Conservation (phyloP, 2,888 invertebrate genomes). For the Megamerina dolium region DNA sequence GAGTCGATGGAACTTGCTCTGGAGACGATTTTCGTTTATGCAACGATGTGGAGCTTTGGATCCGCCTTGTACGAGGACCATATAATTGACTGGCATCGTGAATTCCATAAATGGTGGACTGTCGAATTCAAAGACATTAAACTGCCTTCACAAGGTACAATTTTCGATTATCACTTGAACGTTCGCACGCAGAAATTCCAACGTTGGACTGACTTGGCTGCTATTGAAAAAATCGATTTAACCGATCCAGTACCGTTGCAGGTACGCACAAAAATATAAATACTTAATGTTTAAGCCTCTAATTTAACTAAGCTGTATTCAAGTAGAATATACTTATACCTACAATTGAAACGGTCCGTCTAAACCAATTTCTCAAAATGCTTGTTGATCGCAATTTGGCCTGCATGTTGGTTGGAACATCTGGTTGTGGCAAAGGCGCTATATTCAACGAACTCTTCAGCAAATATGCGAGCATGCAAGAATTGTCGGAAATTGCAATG, state of each 20-base stretch:
- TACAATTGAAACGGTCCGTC: slow-evolving; percentile 82
- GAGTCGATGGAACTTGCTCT: slow-evolving; percentile 58
- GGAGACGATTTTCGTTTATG: slow-evolving; percentile 88
- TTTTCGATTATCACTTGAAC: slow-evolving; percentile 89
- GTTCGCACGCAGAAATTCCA: slow-evolving; percentile 74
- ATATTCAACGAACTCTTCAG: slow-evolving; percentile 64
- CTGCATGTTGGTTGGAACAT: slow-evolving; percentile 84
- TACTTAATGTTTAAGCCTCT: too few species aligned
- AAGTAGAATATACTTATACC: slow-evolving; percentile 72
- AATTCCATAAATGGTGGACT: slow-evolving; percentile 94
- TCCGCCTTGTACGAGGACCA: slow-evolving; percentile 86
- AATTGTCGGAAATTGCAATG: slow-evolving; percentile 55
- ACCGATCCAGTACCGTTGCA: slow-evolving; percentile 80
- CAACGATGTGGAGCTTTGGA: slow-evolving; percentile 90
- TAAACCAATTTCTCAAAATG: slow-evolving; percentile 82
- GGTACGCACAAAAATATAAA: slow-evolving; percentile 48
- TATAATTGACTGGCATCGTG: slow-evolving; percentile 83
- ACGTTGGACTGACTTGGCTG: slow-evolving; percentile 72
- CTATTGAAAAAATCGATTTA: slow-evolving; percentile 51
- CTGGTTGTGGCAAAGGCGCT: slow-evolving; percentile 90
- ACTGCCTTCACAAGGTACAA: slow-evolving; percentile 74
- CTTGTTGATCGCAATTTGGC: slow-evolving; percentile 73
- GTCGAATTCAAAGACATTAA: slow-evolving; percentile 89
- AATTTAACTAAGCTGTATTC: too few species aligned
- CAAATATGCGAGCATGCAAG: slow-evolving; percentile 44